Base-by-base conservation (phyloP, 2,797 vertebrate species). In the Phoeniculus purpureus region DNA sequence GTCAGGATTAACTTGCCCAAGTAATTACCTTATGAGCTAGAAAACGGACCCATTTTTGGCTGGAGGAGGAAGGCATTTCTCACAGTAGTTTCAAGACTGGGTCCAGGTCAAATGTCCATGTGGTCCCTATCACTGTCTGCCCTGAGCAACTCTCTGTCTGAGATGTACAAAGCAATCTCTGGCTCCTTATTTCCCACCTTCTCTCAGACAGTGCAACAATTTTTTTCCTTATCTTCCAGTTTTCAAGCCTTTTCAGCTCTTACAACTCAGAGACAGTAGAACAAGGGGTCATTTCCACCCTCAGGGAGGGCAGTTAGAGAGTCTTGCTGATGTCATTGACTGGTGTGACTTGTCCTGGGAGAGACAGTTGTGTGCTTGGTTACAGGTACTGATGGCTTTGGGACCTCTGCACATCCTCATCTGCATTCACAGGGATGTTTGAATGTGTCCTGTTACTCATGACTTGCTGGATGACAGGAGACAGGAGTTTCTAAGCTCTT, bases 61-160 rank as follows among this genome's bases (percentile, higher is more conserved):
- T 90, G 62, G 34, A 87, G 40, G 15, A 86, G 40, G 15, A 86
- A 77, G 18, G 16, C 50, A 25, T 78, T 89, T 87, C 62, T 89
- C 34, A 29, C 68, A 52, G 7, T 5, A 51, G 7, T 60, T 75
- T 75, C 25, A 80, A 87, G 58, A 14, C 17, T 72, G 1, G 2
- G 4, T 67, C 54, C 51, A 60, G 2, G 1, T 18, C 25, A 74
- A 47, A 19, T 26, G 21, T n/a, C 26, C 74, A 4, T 16, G 15
- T 26, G 25, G 19, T 70, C 31, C 25, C 31, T 55, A 23, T 34
- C 59, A 51, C 47, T 51, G 21, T 71, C 65, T 89, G 65, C 45
- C 21, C 34, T 26, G 5, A 73, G 7, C 12, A 78, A 5, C 7
- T 74, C 17, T 8, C 8, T 58, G 20, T 43, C 31, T 15, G 51